A percentile compares a stretch with the other conserved stretches of the same genome.
These are phyloP conservation scores for Carcinoscorpius rotundicauda DNA, from an alignment of 1,140 invertebrate species.

Conservation along the genomic window DNA sequence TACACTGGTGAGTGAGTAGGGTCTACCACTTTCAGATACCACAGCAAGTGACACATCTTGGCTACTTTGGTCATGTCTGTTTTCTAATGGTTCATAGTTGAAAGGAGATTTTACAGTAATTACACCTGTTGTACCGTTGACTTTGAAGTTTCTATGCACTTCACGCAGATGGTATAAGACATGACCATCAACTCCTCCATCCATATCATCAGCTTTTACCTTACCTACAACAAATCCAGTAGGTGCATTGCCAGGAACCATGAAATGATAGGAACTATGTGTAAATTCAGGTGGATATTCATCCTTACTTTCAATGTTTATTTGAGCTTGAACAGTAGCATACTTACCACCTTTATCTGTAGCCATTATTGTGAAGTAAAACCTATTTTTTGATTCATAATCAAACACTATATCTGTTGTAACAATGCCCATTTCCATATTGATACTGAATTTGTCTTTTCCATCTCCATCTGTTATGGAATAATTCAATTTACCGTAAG, in stretches of 20 bases:
- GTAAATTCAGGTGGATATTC: slow-evolving; percentile 86
- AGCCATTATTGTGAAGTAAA: slow-evolving; percentile 67
- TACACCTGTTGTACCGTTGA: slow-evolving; percentile 80
- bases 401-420: slow-evolving; percentile 69
- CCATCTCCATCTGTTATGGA: slow-evolving; percentile 60
- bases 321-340: slow-evolving; percentile 59
- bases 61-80: no score
- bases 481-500: slow-evolving; percentile 75
- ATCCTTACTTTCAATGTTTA: slow-evolving; percentile 80
- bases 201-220: slow-evolving; percentile 75
- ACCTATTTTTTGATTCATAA: slow-evolving; percentile 68
- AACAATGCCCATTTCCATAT: slow-evolving; percentile 55
- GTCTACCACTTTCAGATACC: slow-evolving; percentile 71
- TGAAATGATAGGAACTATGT: slow-evolving; percentile 72
- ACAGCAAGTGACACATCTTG: slow-evolving; percentile 32
- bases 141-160: slow-evolving; percentile 72
- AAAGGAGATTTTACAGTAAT: slow-evolving; percentile 45
- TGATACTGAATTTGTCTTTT: slow-evolving; percentile 68
- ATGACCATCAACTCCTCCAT: slow-evolving; percentile 78
- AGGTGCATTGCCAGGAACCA: slow-evolving; percentile 49
- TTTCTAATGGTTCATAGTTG: slow-evolving; percentile 54
- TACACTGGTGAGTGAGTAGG: slow-evolving; percentile 69
- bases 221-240: slow-evolving; percentile 69
- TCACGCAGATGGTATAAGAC: slow-evolving; percentile 77
- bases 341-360: slow-evolving; percentile 66